Evolutionary conservation across 2,888 invertebrate genomes (phyloP), one percentile per base, ranked within the genome.

Genomic region (Eurois occulta): DNA sequence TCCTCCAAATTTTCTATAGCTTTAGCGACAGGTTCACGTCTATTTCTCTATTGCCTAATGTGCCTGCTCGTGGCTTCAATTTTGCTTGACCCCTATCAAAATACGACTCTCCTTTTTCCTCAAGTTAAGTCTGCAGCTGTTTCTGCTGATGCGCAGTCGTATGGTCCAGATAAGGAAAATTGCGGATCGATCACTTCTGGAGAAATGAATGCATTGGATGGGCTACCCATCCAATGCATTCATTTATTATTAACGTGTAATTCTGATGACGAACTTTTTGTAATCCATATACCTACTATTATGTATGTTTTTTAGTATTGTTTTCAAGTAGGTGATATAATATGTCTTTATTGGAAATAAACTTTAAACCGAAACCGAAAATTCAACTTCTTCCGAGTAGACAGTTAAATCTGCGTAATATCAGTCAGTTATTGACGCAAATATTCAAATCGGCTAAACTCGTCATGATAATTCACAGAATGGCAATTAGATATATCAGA

Each of bases 381-480:
- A 70, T n/a, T 18, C 1, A 13, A 52, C 32, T 41, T 41, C 13
- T n/a, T 35, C 21, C 16, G n/a, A 43, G 32, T 21, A 74, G 32
- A 43, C 10, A 38, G 38, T 13, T n/a, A 21, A 8, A 28, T 68
- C n/a, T 71, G 28, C 28, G 24, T 55, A 78, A 32, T 64, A 60
- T 28, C 41, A 75, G 11, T 65, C n/a, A 35, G 21, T 32, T n/a
- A 48, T 16, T 48, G 38, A 80, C 41, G 48, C 18, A 66, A 7
- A 43, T 16, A 67, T 80, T 74, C 11, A 80, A 73, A 80, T 58
- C 48, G 2, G 80, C 52, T n/a, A n/a, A 32, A 55, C 21, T 43
- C 48, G 43, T 41, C 52, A 55, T 46, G 43, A 78, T 70, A 46
- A 60, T 55, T 75, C 58, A 73, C 41, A 32, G 32, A 71, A 58